phyloP scores from a whole-genome alignment of 2,797 vertebrate species.

The Fistularia tabacaria region DNA sequence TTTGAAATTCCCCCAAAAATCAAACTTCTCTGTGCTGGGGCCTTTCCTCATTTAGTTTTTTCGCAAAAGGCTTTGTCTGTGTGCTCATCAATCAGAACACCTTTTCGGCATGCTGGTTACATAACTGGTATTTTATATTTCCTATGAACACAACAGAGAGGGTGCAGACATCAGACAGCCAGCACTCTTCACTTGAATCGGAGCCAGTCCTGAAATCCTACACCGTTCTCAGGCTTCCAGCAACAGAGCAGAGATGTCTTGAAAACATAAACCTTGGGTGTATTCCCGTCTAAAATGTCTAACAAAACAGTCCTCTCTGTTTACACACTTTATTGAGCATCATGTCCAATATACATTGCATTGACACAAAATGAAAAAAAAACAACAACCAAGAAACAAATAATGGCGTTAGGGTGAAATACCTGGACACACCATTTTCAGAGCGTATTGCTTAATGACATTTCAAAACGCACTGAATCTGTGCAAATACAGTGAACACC shows the following conservation, averaged over 20 bases:
- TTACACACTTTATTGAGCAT: constrained; percentile 79
- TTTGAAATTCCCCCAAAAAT: no score
- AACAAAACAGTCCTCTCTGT: constrained; percentile 45
- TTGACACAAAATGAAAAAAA: constrained; percentile 63
- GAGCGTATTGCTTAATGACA: constrained; percentile 75
- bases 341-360: constrained; percentile 76
- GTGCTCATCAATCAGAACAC: no score
- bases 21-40: no score
- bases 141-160: no score
- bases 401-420: constrained; percentile 59
- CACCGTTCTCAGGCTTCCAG: constrained; percentile 32
- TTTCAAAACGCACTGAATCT: constrained; percentile 72
- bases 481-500: constrained; percentile 78
- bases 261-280: constrained; percentile 33
- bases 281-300: constrained; percentile 50
- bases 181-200: no score
- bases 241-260: constrained; percentile 47
- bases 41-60: no score
- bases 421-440: constrained; percentile 70
- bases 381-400: constrained; percentile 25
- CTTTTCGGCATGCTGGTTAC: no score
- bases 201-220: constrained; percentile 42
- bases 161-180: no score
- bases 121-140: no score
- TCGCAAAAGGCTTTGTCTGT: no score